These are phyloP conservation scores for Idaea biselata DNA, from an alignment of 2,888 invertebrate species.

Conservation along the genomic window DNA sequence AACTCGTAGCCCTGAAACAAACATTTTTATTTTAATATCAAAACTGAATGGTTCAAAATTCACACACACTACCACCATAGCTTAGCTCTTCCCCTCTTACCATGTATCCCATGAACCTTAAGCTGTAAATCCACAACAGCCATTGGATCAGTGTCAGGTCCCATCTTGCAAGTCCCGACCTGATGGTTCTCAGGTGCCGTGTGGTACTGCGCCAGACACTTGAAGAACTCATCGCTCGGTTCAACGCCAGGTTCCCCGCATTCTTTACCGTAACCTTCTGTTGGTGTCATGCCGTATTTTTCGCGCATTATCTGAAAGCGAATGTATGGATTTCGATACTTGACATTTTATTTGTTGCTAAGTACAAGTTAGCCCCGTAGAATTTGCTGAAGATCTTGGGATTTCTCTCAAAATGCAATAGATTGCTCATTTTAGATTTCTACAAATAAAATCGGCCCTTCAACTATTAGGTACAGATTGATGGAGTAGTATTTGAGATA, in stretches of 20 bases:
- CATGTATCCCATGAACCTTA: conserved; percentile 82
- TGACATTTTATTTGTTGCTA: too few relatives aligned
- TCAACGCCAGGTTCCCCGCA: conserved; percentile 69
- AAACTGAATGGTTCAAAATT: background rate
- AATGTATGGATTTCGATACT: background rate
- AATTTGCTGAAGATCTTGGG: too few relatives aligned
- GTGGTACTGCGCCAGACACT: conserved; percentile 84
- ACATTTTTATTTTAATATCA: background rate
- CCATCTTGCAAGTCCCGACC: conserved; percentile 92
- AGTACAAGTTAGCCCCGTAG: too few relatives aligned
- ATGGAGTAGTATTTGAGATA: too few relatives aligned
- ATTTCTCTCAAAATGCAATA: too few relatives aligned
- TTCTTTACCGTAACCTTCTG: conserved; percentile 67
- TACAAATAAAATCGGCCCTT: too few relatives aligned
- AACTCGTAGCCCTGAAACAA: conserved; percentile 72
- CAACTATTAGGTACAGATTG: too few relatives aligned
- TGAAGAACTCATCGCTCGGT: conserved; percentile 86
- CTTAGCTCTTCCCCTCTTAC: too few relatives aligned
- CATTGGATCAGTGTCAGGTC: conserved; percentile 84
- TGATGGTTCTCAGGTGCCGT: conserved; percentile 92
- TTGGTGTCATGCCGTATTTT: conserved; percentile 79
- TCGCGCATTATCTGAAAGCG: conserved; percentile 65
- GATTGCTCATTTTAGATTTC: too few relatives aligned
- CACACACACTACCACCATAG: too few relatives aligned
- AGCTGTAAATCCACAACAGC: conserved; percentile 88